These are phyloP conservation scores for Anas capensis DNA, from an alignment of 2,797 vertebrate genomes.

Conservation along the genomic window DNA sequence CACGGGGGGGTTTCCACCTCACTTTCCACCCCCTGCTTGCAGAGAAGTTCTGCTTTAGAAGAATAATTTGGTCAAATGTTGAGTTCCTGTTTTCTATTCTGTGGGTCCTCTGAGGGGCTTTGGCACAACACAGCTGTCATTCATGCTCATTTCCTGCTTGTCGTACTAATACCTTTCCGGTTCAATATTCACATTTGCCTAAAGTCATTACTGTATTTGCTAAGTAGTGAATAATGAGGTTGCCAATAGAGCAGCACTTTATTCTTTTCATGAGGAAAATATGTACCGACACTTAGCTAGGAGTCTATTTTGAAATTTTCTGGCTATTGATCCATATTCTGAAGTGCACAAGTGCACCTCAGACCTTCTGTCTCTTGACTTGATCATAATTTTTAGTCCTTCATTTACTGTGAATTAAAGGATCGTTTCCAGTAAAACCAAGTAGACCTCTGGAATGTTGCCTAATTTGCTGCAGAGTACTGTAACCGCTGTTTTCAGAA, in stretches of 20 bases:
- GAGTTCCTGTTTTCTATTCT: conserved; percentile 58
- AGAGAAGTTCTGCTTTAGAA: background rate
- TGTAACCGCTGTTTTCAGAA: conserved; percentile 49
- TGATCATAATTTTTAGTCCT: conserved; percentile 41
- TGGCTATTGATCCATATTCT: conserved; percentile 65
- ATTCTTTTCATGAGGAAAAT: conserved; percentile 50
- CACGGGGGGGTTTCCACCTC: background rate
- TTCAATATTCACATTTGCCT: conserved; percentile 63
- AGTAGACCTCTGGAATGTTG: conserved; percentile 50
- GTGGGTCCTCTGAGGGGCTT: background rate
- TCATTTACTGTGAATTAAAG: conserved; percentile 55
- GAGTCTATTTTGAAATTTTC: conserved; percentile 46
- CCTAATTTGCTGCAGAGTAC: conserved; percentile 56
- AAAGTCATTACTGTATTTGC: conserved; percentile 46
- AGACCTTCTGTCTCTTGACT: conserved; percentile 56
- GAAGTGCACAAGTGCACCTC: conserved; percentile 48
- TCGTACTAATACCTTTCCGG: conserved; percentile 24
- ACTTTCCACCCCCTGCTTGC: background rate
- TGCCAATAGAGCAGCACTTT: conserved; percentile 53
- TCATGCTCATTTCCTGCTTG: conserved; percentile 24
- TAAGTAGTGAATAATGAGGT: conserved; percentile 66
- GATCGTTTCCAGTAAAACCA: conserved; percentile 60
- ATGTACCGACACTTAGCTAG: conserved; percentile 23
- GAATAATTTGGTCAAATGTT: background rate
- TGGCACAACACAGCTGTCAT: background rate